Evolutionary conservation across 37 sponge, comb jelly and placozoan genomes (phyloP), one percentile per base, ranked within the genome.

Genomic region (Eunapius fragilis): DNA sequence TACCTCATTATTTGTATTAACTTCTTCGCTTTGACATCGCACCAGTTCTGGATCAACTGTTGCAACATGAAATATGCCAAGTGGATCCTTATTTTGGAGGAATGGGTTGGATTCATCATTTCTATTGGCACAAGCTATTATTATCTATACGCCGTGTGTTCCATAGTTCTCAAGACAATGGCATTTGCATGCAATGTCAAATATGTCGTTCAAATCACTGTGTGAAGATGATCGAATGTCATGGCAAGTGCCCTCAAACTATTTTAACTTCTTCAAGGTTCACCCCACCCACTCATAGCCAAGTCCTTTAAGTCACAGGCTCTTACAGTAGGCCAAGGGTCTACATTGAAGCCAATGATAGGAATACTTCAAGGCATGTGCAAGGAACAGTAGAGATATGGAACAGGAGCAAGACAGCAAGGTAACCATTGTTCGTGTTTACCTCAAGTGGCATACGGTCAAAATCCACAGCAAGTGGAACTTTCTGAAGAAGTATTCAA

Each of bases 401-500:
- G 91, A 58, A 2, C 27, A 36, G 7, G 31, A 71, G 36, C 58
- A 82, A 14, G 78, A 85, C 6, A 69, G 48, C 6, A 76, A 25
- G 11, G 78, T 58, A 67, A 87, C 91, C 23, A 30, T 91, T 19
- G 32, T 33, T 2, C 86, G 91, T 25, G 25, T 91, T 41, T 91
- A 83, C 47, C 80, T 87, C 26, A 82, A 78, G 67, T 87, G 79
- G 71, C 91, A 91, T 78, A 87, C 91, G n/a, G 91, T 87, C 72
- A 86, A 83, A 89, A 89, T 28, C 80, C 68, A 24, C 72, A 84
- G 5, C 72, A 73, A 22, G 49, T 67, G 12, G 50, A 80, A 3
- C 30, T 84, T 24, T 74, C 86, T 27, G 87, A 86, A 83, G 80
- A 82, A 37, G 84, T 83, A 23, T 91, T 86, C 70, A 82, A 82